Conservation (phyloP, 1,140 invertebrate genomes). For the Drosophila obscura region DNA sequence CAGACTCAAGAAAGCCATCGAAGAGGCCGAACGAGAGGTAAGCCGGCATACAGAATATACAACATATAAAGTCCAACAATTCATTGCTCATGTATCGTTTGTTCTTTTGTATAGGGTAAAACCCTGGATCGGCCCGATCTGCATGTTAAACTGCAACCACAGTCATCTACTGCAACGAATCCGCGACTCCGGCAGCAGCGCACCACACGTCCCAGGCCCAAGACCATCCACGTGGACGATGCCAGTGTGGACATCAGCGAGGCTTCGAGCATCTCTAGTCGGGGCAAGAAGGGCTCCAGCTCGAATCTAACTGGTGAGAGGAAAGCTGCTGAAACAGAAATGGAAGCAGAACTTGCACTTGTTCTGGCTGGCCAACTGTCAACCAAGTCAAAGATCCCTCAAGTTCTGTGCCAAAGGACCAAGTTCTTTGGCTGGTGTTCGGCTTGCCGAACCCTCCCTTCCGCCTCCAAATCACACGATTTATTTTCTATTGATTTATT, state of each 20-base stretch:
- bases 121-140: conserved; percentile 89
- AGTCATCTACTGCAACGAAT: conserved; percentile 79
- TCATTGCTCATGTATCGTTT: conserved; percentile 2
- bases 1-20: conserved; percentile 96
- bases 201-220: conserved; percentile 88
- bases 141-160: conserved; percentile 84
- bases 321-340: neutral
- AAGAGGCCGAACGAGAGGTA: conserved; percentile 95
- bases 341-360: neutral
- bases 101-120: conserved; percentile 86
- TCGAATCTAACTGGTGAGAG: conserved; percentile 91
- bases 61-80: neutral
- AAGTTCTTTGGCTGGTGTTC: conserved; percentile 20
- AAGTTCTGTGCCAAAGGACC: neutral
- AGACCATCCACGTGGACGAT: conserved; percentile 94
- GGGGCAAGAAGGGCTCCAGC: conserved; percentile 91
- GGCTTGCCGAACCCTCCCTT: conserved; percentile 25
- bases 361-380: neutral
- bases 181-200: conserved; percentile 87
- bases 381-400: neutral
- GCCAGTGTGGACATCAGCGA: conserved; percentile 90
- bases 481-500: conserved; percentile 50
- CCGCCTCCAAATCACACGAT: conserved; percentile 1
- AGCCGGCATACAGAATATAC: neutral
- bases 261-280: conserved; percentile 89